phyloP scores from a whole-genome alignment of 1,140 invertebrate species.

The Trachymyrmex cornetzi region DNA sequence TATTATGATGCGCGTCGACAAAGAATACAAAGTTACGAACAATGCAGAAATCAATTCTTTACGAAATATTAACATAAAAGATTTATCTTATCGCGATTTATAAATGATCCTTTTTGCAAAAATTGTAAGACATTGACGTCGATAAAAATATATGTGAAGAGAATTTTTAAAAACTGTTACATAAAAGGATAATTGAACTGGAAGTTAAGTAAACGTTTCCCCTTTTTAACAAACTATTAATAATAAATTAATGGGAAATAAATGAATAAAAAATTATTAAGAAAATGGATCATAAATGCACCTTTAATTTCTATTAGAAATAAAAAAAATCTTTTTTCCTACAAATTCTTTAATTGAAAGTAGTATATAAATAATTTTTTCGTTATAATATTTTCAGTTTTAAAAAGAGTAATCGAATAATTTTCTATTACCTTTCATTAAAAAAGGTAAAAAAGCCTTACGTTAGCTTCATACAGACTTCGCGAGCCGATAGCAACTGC shows the following conservation, averaged over 20 bases:
- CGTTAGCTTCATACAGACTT: slow-evolving; percentile 7
- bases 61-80: not conserved
- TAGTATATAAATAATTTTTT: not conserved
- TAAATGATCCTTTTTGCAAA: not conserved
- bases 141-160: not conserved
- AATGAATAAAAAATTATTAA: not conserved
- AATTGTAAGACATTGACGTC: not conserved
- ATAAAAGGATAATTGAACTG: not conserved
- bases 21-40: not conserved
- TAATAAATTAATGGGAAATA: not conserved
- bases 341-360: not conserved
- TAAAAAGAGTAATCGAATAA: not conserved
- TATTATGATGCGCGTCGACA: not conserved
- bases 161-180: slow-evolving; percentile 8
- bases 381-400: not conserved
- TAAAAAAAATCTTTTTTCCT: not conserved
- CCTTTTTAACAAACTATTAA: not conserved
- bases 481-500: slow-evolving; percentile 5
- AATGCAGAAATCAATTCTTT: not conserved
- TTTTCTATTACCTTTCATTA: not conserved
- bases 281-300: not conserved
- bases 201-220: not conserved
- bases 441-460: slow-evolving; percentile 28
- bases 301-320: not conserved
- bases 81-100: not conserved